phyloP scores from a whole-genome alignment of 2,113 vertebrate species.

The Mixornis gularis region DNA sequence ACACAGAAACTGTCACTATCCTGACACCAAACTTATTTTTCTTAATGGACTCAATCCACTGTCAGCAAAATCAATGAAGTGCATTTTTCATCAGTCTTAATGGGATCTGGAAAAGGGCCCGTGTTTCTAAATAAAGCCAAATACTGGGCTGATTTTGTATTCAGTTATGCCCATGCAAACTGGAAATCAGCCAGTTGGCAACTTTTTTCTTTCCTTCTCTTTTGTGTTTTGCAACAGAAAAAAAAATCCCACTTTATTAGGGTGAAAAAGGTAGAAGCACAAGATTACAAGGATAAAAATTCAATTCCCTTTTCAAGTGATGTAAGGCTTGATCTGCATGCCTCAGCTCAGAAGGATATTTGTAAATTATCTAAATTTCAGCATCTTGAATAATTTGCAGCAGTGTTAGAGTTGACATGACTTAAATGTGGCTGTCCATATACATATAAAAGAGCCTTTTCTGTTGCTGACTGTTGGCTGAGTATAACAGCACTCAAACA shows the following conservation, averaged over 20 bases:
- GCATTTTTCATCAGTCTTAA: conserved; percentile 38
- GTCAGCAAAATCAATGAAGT: conserved; percentile 16
- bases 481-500: not conserved
- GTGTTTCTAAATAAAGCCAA: conserved; percentile 32
- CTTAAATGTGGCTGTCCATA: not conserved
- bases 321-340: not conserved
- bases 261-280: not conserved
- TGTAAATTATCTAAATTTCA: not conserved
- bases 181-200: conserved; percentile 30
- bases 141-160: not conserved
- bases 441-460: not conserved
- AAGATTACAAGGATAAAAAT: not conserved
- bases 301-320: not conserved
- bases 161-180: not conserved
- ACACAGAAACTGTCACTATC: not conserved
- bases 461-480: not conserved
- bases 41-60: not conserved
- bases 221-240: not conserved
- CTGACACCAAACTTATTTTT: not conserved
- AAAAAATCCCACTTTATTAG: not conserved
- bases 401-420: not conserved
- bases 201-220: not conserved
- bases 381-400: not conserved
- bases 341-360: not conserved
- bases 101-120: not conserved